phyloP scores from a whole-genome alignment of 2,113 vertebrate genomes.

The Spheniscus mendiculus region DNA sequence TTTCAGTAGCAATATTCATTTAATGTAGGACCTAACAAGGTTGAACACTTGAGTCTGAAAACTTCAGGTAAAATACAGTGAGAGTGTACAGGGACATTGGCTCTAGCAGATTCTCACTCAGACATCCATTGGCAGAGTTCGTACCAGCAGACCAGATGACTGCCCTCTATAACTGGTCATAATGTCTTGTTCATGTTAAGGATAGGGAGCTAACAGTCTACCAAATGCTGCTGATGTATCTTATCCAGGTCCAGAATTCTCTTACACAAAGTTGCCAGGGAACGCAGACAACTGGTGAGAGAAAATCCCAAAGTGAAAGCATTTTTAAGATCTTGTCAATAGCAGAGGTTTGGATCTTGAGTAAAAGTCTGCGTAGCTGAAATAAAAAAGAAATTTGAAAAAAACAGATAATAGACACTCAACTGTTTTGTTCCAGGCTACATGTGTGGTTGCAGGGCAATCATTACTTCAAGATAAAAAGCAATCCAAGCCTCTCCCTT shows the following conservation, averaged over 20 bases:
- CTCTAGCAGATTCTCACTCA: neutral
- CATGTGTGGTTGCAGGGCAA: neutral
- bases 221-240: neutral
- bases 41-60: neutral
- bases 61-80: neutral
- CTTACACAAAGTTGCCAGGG: neutral
- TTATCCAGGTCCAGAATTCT: neutral
- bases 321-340: neutral
- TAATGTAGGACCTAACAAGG: neutral
- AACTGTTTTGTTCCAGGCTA: neutral
- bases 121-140: neutral
- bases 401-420: neutral
- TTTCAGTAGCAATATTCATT: neutral
- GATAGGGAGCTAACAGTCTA: neutral
- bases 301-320: neutral
- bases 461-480: neutral
- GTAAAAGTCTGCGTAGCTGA: neutral
- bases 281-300: neutral
- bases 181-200: accelerated
- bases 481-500: neutral
- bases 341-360: neutral
- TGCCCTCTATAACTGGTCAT: neutral
- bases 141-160: neutral
- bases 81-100: neutral
- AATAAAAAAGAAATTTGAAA: neutral